Conservation (phyloP, 2,888 invertebrate genomes). For the Vesta saturnalis region DNA sequence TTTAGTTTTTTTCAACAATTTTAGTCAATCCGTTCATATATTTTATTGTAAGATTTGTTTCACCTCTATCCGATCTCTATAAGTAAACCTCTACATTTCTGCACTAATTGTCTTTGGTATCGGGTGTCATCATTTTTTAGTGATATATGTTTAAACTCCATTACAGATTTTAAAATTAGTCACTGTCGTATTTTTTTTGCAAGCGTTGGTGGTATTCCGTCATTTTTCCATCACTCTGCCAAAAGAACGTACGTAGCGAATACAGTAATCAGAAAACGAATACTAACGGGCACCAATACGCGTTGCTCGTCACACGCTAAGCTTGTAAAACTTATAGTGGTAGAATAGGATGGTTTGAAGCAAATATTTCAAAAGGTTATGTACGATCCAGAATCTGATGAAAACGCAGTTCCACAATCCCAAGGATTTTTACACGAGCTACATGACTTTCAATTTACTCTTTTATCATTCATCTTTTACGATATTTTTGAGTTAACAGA, state of each 20-base stretch:
- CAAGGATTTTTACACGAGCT: not conserved
- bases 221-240: conserved; percentile 42
- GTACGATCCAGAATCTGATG: not conserved
- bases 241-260: conserved; percentile 21
- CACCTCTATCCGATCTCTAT: too few relatives aligned
- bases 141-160: too few relatives aligned
- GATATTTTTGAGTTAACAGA: too few relatives aligned
- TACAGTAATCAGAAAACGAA: not conserved
- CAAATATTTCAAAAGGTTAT: not conserved
- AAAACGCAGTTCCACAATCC: not conserved
- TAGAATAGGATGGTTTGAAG: not conserved
- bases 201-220: conserved; percentile 35
- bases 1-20: too few relatives aligned
- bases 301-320: conserved; percentile 40
- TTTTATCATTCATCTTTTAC: not conserved
- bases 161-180: too few relatives aligned
- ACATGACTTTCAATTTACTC: not conserved
- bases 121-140: too few relatives aligned
- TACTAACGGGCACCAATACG: conserved; percentile 17
- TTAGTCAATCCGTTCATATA: too few relatives aligned
- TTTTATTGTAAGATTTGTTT: too few relatives aligned
- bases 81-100: too few relatives aligned
- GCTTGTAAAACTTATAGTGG: conserved; percentile 28
- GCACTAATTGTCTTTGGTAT: too few relatives aligned
- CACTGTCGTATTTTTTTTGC: conserved; percentile 44